Conservation (phyloP, 2,113 vertebrate genomes). For the Eonycteris spelaea region DNA sequence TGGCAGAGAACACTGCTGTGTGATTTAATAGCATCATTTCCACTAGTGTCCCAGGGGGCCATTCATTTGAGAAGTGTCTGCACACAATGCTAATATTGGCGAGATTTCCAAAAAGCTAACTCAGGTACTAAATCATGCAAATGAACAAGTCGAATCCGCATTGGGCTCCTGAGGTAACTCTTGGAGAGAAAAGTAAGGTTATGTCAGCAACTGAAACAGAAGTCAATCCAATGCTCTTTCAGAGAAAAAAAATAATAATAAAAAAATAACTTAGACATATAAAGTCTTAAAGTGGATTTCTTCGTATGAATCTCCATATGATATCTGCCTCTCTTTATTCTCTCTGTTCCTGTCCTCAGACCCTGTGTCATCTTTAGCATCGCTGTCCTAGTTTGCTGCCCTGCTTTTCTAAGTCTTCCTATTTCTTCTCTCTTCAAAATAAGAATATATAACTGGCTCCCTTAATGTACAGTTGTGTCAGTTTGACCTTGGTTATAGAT, state of each 20-base stretch:
- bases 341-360: background rate
- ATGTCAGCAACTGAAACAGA: background rate
- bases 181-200: slow-evolving; percentile 35
- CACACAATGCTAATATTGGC: slow-evolving; percentile 59
- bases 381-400: rapidly evolving
- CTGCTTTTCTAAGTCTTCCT: background rate
- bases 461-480: rapidly evolving
- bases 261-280: background rate
- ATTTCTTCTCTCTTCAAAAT: background rate
- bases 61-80: slow-evolving; percentile 60
- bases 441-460: background rate
- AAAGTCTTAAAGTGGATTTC: background rate
- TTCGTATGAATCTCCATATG: background rate
- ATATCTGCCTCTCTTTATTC: background rate
- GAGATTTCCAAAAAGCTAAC: slow-evolving; percentile 57
- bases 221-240: slow-evolving; percentile 3
- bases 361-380: rapidly evolving
- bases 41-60: background rate
- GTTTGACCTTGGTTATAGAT: background rate
- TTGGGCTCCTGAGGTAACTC: background rate
- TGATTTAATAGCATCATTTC: slow-evolving; percentile 52
- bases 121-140: slow-evolving; percentile 54
- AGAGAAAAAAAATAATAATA: background rate
- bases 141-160: slow-evolving; percentile 27
- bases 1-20: slow-evolving; percentile 16